A percentile compares a stretch with the other conserved stretches of the same genome.
phyloP scores from a whole-genome alignment of 2,888 invertebrate species.

The Muschampia plurimacula region DNA sequence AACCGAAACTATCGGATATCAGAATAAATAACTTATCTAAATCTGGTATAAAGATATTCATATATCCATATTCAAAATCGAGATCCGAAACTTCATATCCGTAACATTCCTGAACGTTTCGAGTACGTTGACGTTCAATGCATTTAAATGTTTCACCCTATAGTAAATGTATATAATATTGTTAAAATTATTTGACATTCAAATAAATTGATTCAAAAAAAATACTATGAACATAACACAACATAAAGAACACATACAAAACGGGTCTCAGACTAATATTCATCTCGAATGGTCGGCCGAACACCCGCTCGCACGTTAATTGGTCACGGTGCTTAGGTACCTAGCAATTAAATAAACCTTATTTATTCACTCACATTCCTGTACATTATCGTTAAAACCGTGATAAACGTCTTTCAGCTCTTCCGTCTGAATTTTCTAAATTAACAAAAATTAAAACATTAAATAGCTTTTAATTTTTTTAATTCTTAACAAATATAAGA shows the following conservation, averaged over 20 bases:
- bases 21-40: too few relatives aligned
- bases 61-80: too few relatives aligned
- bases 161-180: too few relatives aligned
- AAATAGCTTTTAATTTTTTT: too few relatives aligned
- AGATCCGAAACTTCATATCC: too few relatives aligned
- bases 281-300: conserved; percentile 43
- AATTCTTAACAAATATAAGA: neutral
- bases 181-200: too few relatives aligned
- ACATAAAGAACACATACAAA: conserved; percentile 15
- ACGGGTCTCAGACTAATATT: conserved; percentile 13
- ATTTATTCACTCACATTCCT: conserved; percentile 38
- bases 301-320: conserved; percentile 64
- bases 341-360: conserved; percentile 67
- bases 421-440: conserved; percentile 20
- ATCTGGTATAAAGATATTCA: too few relatives aligned
- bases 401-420: conserved; percentile 8
- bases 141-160: too few relatives aligned
- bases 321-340: conserved; percentile 84
- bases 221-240: neutral
- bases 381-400: conserved; percentile 31
- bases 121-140: too few relatives aligned
- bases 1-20: too few relatives aligned
- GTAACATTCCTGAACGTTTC: too few relatives aligned
- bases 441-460: neutral
- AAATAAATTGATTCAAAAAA: too few relatives aligned